Evolutionary conservation across 2,797 vertebrate genomes (phyloP), one percentile per base, ranked within the genome.

Genomic region (Iguana delicatissima): DNA sequence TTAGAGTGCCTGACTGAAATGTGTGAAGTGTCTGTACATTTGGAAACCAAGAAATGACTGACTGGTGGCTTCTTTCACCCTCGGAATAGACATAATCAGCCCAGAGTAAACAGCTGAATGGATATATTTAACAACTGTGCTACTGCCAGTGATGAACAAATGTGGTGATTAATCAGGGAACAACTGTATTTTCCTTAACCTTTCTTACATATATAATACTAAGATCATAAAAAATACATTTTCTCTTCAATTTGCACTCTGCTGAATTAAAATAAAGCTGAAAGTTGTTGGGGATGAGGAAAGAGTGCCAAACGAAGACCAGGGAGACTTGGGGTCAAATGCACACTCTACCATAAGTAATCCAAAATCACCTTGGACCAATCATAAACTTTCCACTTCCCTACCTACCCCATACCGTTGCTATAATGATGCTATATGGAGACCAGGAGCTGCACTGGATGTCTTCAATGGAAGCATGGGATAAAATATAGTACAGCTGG

Each of bases 121-220:
- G 74, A 35, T 52, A 67, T 46, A 38, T 74, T 77, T 80, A n/a
- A 80, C 22, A 80, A 69, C 62, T 32, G 64, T 79, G 57, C n/a
- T 35, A 88, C 20, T 55, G 86, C 26, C 64, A 88, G 52, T 81
- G 32, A 80, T 59, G 67, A 88, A 67, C n/a, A 87, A 80, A 87
- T 50, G 29, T 52, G 32, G 9, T 38, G 20, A 81, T 1, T 50
- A 52, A 80, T 55, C 50, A 10, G 62, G 13, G 16, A 46, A 50
- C 32, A 18, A 67, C 42, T 50, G 29, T 84, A 50, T 67, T 50
- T 64, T n/a, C 57, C 46, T 67, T 67, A 84, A 42, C 62, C 82
- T 9, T 67, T 29, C 38, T 67, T 84, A 79, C 76, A 57, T 22
- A 18, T 57, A 42, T 46, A 84, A 84, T 18, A 64, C 24, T 24